A percentile compares a stretch with the other conserved stretches of the same genome.
These are phyloP conservation scores for Myopa tessellatipennis DNA, from an alignment of 2,888 invertebrate species.

Conservation along the genomic window DNA sequence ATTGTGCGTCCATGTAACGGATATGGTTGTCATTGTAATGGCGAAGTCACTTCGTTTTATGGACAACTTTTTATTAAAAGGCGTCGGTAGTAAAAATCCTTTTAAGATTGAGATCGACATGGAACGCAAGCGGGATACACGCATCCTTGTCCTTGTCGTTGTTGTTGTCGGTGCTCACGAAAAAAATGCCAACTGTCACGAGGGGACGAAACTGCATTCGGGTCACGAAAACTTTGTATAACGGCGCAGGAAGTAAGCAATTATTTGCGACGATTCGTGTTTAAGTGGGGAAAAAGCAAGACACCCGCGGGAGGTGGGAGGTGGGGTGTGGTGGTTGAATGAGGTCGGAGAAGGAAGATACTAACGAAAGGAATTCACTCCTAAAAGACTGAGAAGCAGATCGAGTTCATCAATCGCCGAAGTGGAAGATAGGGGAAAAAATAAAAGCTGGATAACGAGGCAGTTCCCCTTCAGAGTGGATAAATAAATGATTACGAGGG, in stretches of 20 bases:
- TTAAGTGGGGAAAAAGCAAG: conserved; percentile 14
- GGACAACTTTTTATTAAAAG: conserved; percentile 41
- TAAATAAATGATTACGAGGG: neutral
- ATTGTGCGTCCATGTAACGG: conserved; percentile 11
- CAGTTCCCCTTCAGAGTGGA: neutral
- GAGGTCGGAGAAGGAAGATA: neutral
- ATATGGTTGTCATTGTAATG: conserved; percentile 28
- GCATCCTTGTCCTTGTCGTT: conserved; percentile 20
- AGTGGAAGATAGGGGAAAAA: neutral
- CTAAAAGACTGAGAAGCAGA: too few relatives aligned
- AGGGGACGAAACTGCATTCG: conserved; percentile 29
- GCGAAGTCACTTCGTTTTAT: conserved; percentile 39
- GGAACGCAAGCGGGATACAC: conserved; percentile 44
- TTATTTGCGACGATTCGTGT: conserved; percentile 21
- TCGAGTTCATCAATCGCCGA: too few relatives aligned
- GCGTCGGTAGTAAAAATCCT: conserved; percentile 58
- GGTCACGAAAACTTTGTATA: conserved; percentile 25
- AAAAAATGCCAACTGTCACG: conserved; percentile 16
- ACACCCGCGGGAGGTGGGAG: neutral
- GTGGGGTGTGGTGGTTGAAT: neutral
- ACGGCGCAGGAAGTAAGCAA: conserved; percentile 10
- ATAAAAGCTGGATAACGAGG: neutral
- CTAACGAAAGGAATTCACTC: neutral
- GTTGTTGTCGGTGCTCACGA: neutral
- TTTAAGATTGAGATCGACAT: conserved; percentile 54